phyloP scores from a whole-genome alignment of 1,140 invertebrate species.

The Camponotus pennsylvanicus region DNA sequence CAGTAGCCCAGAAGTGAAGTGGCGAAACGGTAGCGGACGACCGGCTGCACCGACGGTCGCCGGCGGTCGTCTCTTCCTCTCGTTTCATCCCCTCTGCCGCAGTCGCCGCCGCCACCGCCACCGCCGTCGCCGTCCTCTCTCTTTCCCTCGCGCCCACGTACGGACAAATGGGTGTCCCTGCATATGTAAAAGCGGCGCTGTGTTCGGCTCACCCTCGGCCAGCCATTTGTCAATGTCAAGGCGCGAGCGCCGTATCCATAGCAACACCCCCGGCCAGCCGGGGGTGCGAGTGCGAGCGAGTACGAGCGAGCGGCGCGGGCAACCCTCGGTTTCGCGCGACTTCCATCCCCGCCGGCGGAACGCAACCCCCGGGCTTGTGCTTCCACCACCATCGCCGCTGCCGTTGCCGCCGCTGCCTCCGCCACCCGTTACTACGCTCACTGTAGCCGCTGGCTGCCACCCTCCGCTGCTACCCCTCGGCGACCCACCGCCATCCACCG shows the following conservation, averaged over 20 bases:
- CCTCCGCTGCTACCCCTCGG: slow-evolving; percentile 48
- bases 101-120: neutral
- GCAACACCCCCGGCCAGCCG: slow-evolving; percentile 82
- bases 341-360: slow-evolving; percentile 75
- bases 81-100: slow-evolving; percentile 30
- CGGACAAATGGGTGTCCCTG: slow-evolving; percentile 87
- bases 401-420: slow-evolving; percentile 24
- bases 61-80: slow-evolving; percentile 65
- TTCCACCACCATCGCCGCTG: slow-evolving; percentile 57
- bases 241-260: slow-evolving; percentile 86
- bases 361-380: slow-evolving; percentile 73
- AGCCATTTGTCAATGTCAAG: slow-evolving; percentile 87
- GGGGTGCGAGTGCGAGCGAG: slow-evolving; percentile 75
- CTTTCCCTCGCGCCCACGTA: slow-evolving; percentile 74
- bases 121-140: slow-evolving; percentile 47
- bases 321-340: slow-evolving; percentile 78
- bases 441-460: slow-evolving; percentile 52
- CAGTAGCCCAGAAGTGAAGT: slow-evolving; percentile 75
- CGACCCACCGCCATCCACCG: slow-evolving; percentile 17
- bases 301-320: slow-evolving; percentile 73
- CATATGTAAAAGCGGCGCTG: slow-evolving; percentile 86
- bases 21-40: slow-evolving; percentile 46
- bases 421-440: slow-evolving; percentile 49
- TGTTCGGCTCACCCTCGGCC: slow-evolving; percentile 86
- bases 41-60: slow-evolving; percentile 56